Evolutionary conservation across 2,113 vertebrate genomes (phyloP).

Genomic region (Plecotus auritus): DNA sequence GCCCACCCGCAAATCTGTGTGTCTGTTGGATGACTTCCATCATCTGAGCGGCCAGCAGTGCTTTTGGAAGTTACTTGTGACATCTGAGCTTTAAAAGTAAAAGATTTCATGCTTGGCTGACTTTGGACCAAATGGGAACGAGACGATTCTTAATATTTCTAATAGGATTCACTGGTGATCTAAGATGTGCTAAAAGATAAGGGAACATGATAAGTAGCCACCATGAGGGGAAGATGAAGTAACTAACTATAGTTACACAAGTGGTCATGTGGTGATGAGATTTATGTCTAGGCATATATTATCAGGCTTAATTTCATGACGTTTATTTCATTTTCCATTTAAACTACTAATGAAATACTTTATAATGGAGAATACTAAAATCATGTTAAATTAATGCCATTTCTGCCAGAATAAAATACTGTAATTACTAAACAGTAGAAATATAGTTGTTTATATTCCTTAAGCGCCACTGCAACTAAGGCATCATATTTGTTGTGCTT

Average conservation of each 20-base stretch:
- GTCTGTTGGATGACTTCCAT: background rate
- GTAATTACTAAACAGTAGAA: constrained; percentile 47
- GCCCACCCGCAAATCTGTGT: background rate
- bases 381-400: constrained; percentile 30
- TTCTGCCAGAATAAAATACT: constrained; percentile 25
- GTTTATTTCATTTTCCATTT: constrained; percentile 58
- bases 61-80: background rate
- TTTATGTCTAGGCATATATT: background rate
- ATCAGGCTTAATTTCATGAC: constrained; percentile 10
- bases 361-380: constrained; percentile 31
- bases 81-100: background rate
- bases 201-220: background rate
- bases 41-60: background rate
- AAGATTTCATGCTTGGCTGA: background rate
- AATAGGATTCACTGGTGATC: background rate
- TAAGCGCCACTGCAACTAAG: constrained; percentile 31
- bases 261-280: background rate
- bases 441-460: constrained; percentile 34
- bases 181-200: background rate
- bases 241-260: background rate
- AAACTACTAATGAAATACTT: constrained; percentile 40
- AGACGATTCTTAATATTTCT: constrained; percentile 20
- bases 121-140: background rate
- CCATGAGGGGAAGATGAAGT: background rate
- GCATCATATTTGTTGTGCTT: background rate